Evolutionary conservation across 2,113 vertebrate genomes (phyloP).

Genomic region (Kryptolebias marmoratus): DNA sequence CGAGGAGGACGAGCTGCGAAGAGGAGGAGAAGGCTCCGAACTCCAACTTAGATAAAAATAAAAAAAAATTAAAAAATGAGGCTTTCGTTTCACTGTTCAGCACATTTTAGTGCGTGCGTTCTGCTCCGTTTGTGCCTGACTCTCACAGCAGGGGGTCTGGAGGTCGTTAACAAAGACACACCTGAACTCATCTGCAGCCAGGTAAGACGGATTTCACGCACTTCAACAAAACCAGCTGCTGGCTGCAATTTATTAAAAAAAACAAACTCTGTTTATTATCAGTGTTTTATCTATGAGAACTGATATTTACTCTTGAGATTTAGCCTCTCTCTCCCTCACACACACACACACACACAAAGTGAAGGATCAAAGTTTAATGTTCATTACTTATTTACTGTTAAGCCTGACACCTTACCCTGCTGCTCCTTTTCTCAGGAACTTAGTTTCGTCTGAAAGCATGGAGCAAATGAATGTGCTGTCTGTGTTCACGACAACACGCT

Average conservation of each 20-base stretch:
- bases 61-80: no score
- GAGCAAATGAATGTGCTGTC: no score
- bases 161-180: background rate
- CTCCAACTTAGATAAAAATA: no score
- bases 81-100: background rate
- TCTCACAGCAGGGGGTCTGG: conserved; percentile 2
- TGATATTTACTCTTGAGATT: no score
- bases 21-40: no score
- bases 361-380: conserved; percentile 43
- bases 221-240: no score
- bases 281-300: no score
- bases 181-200: conserved; percentile 39
- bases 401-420: conserved; percentile 46
- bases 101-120: background rate
- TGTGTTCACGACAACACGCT: background rate
- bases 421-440: conserved; percentile 25
- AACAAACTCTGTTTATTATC: no score
- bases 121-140: background rate
- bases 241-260: background rate
- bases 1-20: background rate
- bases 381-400: conserved; percentile 66
- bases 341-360: background rate
- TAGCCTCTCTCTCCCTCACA: background rate
- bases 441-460: background rate
- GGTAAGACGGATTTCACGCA: conserved; percentile 38